Evolutionary conservation across 2,797 vertebrate genomes (phyloP).

Genomic region (Gobionotothen gibberifrons): DNA sequence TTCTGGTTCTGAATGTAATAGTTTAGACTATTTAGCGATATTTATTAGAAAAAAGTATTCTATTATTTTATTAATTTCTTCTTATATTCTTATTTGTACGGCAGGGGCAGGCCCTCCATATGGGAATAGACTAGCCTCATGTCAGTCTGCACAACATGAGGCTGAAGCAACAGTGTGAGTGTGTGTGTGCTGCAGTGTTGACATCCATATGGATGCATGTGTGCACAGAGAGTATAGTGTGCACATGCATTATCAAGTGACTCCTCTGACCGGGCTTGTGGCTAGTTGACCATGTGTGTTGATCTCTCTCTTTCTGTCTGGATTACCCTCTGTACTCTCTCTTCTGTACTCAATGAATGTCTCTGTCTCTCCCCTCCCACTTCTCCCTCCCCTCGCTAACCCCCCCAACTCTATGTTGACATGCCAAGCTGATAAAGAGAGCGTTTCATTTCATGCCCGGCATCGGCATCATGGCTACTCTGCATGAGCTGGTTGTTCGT

Average conservation of each 20-base stretch:
- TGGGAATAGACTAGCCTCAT: slow-evolving; percentile 10
- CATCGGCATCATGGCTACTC: slow-evolving; percentile 47
- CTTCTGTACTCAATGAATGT: slow-evolving; percentile 9
- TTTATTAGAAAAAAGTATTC: background rate
- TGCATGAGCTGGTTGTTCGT: slow-evolving; percentile 53
- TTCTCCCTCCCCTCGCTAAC: no score
- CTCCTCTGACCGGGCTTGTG: slow-evolving; percentile 37
- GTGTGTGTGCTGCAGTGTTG: slow-evolving; percentile 24
- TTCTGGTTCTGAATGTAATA: background rate
- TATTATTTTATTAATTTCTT: no score
- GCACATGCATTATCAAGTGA: slow-evolving; percentile 28
- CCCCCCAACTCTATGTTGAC: slow-evolving; percentile 23
- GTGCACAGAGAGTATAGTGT: slow-evolving; percentile 27
- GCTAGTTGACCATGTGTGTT: slow-evolving; percentile 38
- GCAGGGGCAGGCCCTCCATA: slow-evolving; percentile 3
- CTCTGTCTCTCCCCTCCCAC: background rate
- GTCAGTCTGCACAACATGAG: slow-evolving; percentile 30
- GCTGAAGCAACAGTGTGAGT: slow-evolving; percentile 32
- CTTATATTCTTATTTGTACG: background rate
- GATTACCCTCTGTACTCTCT: slow-evolving; percentile 11
- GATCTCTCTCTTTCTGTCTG: slow-evolving; percentile 13
- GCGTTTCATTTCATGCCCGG: slow-evolving; percentile 60
- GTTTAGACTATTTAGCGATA: background rate
- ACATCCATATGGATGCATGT: slow-evolving; percentile 21
- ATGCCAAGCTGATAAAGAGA: slow-evolving; percentile 57